Evolutionary conservation across 2,797 vertebrate species (phyloP), one percentile per base, ranked within the genome.

Genomic region (Catharus ustulatus): DNA sequence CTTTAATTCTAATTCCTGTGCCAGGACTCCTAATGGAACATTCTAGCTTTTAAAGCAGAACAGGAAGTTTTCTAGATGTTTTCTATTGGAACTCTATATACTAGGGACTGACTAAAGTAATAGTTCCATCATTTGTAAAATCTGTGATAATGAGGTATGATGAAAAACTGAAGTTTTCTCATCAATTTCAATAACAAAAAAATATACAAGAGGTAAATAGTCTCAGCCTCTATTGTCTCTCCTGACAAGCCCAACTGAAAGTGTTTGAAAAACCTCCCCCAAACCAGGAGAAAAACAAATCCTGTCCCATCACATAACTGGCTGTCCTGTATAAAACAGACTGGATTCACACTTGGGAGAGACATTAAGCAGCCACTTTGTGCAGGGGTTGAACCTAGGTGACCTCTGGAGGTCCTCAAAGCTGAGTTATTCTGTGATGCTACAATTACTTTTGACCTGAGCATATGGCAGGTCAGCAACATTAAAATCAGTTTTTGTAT

Each of bases 341-440:
- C 11, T 0, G 0, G 42, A 75, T 68, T 71, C 42, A 42, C n/a
- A 54, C 24, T 51, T 5, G 1, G 27, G 62, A 58, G 9, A 64
- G 49, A 64, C 23, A 84, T 23, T 18, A 61, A 68, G 58, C 71
- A 93, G 29, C 24, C 49, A 42, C 67, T 74, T 20, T 52, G 64
- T 87, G 34, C n/a, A 75, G 6, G 3, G 22, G 7, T 23, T 84
- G 42, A 88, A 86, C 69, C 49, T 11, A 67, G 17, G n/a, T 77
- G 79, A 93, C 54, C 64, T 87, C 64, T 12, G 3, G 23, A 87
- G 38, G 19, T 74, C 62, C 78, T 92, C 83, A 90, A 77, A 83
- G 46, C 15, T 52, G 49, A 74, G 29, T 66, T 36, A 57, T 15
- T 84, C 57, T 13, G 21, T 36, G 42, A 75, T 81, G 46, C 52